Evolutionary conservation across 2,888 invertebrate species (phyloP).

Genomic region (Cecidostiba fungosa): DNA sequence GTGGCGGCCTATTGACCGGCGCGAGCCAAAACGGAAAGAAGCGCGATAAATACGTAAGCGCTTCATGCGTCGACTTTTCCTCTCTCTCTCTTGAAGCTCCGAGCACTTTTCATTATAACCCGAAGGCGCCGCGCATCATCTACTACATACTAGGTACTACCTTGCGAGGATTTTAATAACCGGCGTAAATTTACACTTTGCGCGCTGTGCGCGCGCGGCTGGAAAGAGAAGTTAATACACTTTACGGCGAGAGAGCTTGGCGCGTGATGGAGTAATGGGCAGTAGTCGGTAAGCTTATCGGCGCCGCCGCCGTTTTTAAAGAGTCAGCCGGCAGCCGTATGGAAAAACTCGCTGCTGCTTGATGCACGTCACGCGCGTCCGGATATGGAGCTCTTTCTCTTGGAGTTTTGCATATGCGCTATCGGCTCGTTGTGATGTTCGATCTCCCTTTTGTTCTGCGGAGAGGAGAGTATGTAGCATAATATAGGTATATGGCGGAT

Average conservation of each 20-base stretch:
- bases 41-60: constrained; percentile 44
- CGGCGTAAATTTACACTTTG: constrained; percentile 60
- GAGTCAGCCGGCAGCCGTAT: constrained; percentile 53
- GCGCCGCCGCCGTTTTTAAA: neutral
- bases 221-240: constrained; percentile 57
- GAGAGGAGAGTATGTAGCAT: neutral
- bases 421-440: constrained; percentile 34
- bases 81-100: neutral
- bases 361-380: constrained; percentile 22
- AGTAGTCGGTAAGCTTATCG: neutral
- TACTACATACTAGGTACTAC: too few relatives aligned
- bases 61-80: constrained; percentile 27
- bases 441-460: constrained; percentile 7
- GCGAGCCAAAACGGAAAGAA: constrained; percentile 15
- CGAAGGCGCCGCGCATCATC: neutral
- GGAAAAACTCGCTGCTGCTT: constrained; percentile 20
- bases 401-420: neutral
- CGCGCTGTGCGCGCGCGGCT: neutral
- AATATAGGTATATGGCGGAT: constrained; percentile 4
- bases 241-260: constrained; percentile 42
- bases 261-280: constrained; percentile 37
- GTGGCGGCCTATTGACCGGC: neutral
- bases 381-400: constrained; percentile 13
- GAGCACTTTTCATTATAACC: constrained; percentile 8
- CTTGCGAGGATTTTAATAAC: constrained; percentile 53